Evolutionary conservation across 2,888 invertebrate species (phyloP), one percentile per base, ranked within the genome.

Genomic region (Sphaeridia pumilis): DNA sequence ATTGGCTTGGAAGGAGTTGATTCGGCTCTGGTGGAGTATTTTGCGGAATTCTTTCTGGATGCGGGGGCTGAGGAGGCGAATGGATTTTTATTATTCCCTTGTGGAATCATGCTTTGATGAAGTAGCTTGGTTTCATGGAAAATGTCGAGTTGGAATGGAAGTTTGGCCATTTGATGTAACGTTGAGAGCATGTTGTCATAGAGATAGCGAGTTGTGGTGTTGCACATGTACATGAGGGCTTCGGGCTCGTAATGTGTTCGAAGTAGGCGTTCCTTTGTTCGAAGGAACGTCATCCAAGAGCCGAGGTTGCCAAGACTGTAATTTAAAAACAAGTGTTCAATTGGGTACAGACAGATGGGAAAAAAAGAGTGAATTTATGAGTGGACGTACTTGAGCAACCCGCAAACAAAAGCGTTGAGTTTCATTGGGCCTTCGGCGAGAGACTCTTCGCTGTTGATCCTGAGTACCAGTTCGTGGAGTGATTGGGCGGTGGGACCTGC

Each of bases 351-450:
- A 14, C 31, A 31, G 7, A 10, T 14, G 31, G 7, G 31, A 31
- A 7, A 31, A 31, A 7, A 31, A 10, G 10, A 10, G 7, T 10
- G 14, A 31, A 14, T 31, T 10, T 14, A 14, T 31, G 31, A 31
- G 7, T 31, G 31, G 31, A 75, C 81, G 77, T 73, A 84, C 84
- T 89, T 89, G 50, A 89, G 75, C 56, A 90, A 75, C 42, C 88
- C 89, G 68, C 88, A 80, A 59, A 88, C 80, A 69, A 89, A 89
- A 49, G 88, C 87, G 69, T 88, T 87, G 69, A 89, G 89, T 70
- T 87, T 88, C 65, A 87, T 80, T 67, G 85, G 77, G 63, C 85
- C 86, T 71, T 88, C 87, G 12, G 83, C 82, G 26, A 88, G 80
- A 43, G 82, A 81, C 67, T 86, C 83, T 70, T 87, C 86, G 58